phyloP scores from a whole-genome alignment of 2,113 vertebrate genomes.

The Protomyctophum bolini region DNA sequence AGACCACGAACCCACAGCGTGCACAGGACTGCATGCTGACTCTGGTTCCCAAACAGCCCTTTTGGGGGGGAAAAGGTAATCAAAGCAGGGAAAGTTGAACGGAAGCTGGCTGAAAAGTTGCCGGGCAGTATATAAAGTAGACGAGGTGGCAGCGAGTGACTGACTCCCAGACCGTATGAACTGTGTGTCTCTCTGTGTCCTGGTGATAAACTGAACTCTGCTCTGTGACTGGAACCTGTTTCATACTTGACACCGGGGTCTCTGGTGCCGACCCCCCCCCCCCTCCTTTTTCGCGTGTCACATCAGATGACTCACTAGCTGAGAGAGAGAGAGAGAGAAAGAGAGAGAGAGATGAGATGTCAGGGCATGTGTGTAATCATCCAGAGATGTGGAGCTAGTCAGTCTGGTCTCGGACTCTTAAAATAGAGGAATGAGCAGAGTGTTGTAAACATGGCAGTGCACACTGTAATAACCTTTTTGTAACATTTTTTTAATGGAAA shows the following conservation, averaged over 20 bases:
- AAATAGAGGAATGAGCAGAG: no score
- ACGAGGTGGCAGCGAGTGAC: constrained; percentile 2
- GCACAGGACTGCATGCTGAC: constrained; percentile 84
- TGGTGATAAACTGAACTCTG: constrained; percentile 75
- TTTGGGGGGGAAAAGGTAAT: constrained; percentile 5
- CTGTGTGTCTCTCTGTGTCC: constrained; percentile 22
- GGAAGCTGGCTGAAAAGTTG: constrained; percentile 1
- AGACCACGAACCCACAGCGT: constrained; percentile 93
- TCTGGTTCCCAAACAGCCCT: constrained; percentile 38
- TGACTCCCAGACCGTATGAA: constrained; percentile 34
- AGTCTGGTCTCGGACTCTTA: not conserved
- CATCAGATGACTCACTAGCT: constrained; percentile 53
- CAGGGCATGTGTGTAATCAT: constrained; percentile 62
- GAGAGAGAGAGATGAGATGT: constrained; percentile 51
- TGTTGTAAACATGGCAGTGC: no score
- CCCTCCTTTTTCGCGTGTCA: constrained; percentile 27
- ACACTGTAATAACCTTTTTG: no score
- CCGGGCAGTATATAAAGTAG: no score
- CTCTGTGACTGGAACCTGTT: constrained; percentile 54
- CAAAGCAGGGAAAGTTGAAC: not conserved
- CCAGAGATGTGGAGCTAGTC: constrained; percentile 49
- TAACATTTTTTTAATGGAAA: no score
- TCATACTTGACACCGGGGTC: constrained; percentile 71
- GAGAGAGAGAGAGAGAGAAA: constrained; percentile 18
- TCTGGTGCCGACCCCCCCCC: constrained; percentile 48